phyloP scores from a whole-genome alignment of 1,140 invertebrate species.

The Dinoponera quadriceps region DNA sequence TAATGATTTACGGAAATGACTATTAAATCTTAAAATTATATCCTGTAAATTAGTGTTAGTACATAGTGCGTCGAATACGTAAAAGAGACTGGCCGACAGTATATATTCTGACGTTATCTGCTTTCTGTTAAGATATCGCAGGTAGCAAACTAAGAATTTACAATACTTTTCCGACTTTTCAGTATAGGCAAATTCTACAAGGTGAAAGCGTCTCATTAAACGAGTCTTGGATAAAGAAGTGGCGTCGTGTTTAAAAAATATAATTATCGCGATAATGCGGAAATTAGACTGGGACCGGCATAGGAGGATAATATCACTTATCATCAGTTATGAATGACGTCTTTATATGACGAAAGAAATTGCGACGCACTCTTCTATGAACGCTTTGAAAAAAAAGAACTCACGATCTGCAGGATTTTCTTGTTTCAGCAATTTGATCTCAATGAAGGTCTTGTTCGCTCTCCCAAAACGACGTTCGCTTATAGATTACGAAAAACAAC shows the following conservation, averaged over 20 bases:
- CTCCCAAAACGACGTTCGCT: neutral
- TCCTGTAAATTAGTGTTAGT: too few relatives aligned
- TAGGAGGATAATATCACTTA: conserved; percentile 30
- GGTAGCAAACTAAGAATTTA: too few relatives aligned
- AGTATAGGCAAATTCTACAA: too few relatives aligned
- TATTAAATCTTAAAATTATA: too few relatives aligned
- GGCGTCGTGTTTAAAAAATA: conserved; percentile 8
- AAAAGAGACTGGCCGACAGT: too few relatives aligned
- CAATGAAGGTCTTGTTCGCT: conserved; percentile 35
- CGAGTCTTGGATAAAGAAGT: conserved; percentile 12
- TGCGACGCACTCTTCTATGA: neutral
- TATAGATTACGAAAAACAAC: neutral
- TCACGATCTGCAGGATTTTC: neutral
- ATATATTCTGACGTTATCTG: too few relatives aligned
- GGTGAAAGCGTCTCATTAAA: too few relatives aligned
- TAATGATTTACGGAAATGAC: too few relatives aligned
- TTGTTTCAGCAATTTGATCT: conserved; percentile 23
- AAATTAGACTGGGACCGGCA: conserved; percentile 16
- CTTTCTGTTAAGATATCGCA: too few relatives aligned
- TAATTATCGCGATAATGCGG: conserved; percentile 44
- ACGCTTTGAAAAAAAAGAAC: conserved; percentile 24
- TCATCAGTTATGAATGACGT: conserved; percentile 51
- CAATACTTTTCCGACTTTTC: too few relatives aligned
- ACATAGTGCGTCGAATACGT: too few relatives aligned
- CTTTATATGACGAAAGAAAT: conserved; percentile 59